Conservation (phyloP, 2,888 invertebrate species). For the Anagyrus pseudococci region DNA sequence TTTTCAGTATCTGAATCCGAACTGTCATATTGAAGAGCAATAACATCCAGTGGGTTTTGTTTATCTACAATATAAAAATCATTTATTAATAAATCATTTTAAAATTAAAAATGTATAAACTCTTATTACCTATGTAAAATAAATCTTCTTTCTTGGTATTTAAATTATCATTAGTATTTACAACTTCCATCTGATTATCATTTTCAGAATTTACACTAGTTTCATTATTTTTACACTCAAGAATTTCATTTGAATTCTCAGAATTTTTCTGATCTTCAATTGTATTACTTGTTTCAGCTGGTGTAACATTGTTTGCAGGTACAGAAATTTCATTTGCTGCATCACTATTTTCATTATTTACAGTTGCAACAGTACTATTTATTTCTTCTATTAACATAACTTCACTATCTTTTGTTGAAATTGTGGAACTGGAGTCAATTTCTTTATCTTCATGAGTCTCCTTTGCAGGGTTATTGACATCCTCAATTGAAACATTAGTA, state of each 20-base stretch:
- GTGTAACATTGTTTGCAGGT: neutral
- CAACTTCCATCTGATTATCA: no score
- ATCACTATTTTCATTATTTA: no score
- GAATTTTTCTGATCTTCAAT: no score
- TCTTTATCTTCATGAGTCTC: no score
- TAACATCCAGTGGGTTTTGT: conserved; percentile 14
- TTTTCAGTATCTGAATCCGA: conserved; percentile 45
- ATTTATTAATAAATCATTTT: neutral
- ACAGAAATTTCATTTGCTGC: neutral
- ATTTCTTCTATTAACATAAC: no score
- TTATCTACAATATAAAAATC: conserved; percentile 24
- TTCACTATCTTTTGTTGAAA: no score
- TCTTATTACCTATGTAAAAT: neutral
- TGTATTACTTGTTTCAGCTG: neutral
- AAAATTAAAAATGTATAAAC: neutral
- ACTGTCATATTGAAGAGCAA: conserved; percentile 48
- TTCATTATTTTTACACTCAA: neutral
- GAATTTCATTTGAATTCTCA: no score
- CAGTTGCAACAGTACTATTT: no score
- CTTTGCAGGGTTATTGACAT: no score
- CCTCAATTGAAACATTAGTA: neutral
- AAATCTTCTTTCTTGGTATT: neutral
- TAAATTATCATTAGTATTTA: neutral
- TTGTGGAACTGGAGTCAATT: no score
- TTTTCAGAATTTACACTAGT: neutral